phyloP scores from a whole-genome alignment of 2,797 vertebrate species.

The Helarctos malayanus region DNA sequence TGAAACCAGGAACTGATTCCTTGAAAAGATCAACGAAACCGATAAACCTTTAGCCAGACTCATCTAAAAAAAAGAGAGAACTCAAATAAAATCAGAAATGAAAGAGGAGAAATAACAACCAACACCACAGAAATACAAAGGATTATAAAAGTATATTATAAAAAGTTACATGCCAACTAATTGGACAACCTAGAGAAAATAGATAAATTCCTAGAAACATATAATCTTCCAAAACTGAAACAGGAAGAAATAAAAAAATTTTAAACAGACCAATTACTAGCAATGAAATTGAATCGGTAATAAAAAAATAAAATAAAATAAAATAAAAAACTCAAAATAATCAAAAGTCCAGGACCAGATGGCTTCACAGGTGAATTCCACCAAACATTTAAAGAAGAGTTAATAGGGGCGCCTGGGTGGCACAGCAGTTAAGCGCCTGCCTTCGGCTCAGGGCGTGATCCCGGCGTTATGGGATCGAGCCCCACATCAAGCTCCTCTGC shows the following conservation, averaged over 20 bases:
- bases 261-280: background rate
- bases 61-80: background rate
- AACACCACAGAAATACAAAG: background rate
- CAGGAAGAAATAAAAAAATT: background rate
- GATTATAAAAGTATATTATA: background rate
- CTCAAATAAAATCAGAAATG: background rate
- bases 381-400: background rate
- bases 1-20: background rate
- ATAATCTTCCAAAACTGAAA: background rate
- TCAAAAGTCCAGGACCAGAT: background rate
- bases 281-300: background rate
- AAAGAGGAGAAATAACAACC: background rate
- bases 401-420: too few relatives aligned
- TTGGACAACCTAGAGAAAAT: background rate
- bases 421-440: too few relatives aligned
- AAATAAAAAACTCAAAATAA: background rate
- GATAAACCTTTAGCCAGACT: background rate
- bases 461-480: too few relatives aligned
- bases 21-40: background rate
- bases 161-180: background rate
- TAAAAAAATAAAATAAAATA: background rate
- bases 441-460: too few relatives aligned
- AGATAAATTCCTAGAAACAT: background rate
- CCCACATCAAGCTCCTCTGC: too few relatives aligned
- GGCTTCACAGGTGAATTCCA: background rate